Evolutionary conservation across 2,888 invertebrate genomes (phyloP), one percentile per base, ranked within the genome.

Genomic region (Rhingia rostrata): DNA sequence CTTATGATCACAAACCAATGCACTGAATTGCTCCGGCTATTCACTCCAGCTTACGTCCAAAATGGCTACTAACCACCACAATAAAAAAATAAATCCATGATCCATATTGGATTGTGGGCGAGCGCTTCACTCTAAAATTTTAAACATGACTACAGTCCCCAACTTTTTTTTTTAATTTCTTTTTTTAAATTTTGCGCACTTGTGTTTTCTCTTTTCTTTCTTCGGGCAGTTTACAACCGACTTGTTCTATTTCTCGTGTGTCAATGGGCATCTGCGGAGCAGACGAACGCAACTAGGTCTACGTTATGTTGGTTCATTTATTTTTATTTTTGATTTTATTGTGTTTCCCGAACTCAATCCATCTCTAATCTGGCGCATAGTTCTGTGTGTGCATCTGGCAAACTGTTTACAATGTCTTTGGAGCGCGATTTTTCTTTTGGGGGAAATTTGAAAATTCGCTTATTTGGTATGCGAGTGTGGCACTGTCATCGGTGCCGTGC

Each of bases 391-490:
- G 54, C 58, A 58, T 56, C 54, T 72, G 49, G 74, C 69, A 73
- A 72, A 72, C 54, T 58, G 45, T 75, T 51, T 72, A 83, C 77
- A 47, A 63, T 63, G 53, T 32, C 61, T 12, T 45, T 10, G 3
- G 4, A 37, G 49, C 22, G 51, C 14, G 69, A 49, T 41, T 69
- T 80, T 56, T 12, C n/a, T 63, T 39, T 4, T 6, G 43, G 54
- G 53, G 51, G 33, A 47, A 64, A 67, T 64, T 72, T 54, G 61
- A 78, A 83, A 72, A 78, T 77, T 58, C 53, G 49, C 74, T 72
- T 56, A 80, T 80, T 84, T 84, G 69, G 80, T 84, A 84, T 84
- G 84, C 84, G 80, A 66, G 53, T 54, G 78, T 56, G 30, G 45
- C 35, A 54, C 43, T 69, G 63, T 74, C 66, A 73, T 63, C 45